These are phyloP conservation scores for Phenganax marumi DNA, from an alignment of 92 coral and sea anemone species.

Conservation along the genomic window DNA sequence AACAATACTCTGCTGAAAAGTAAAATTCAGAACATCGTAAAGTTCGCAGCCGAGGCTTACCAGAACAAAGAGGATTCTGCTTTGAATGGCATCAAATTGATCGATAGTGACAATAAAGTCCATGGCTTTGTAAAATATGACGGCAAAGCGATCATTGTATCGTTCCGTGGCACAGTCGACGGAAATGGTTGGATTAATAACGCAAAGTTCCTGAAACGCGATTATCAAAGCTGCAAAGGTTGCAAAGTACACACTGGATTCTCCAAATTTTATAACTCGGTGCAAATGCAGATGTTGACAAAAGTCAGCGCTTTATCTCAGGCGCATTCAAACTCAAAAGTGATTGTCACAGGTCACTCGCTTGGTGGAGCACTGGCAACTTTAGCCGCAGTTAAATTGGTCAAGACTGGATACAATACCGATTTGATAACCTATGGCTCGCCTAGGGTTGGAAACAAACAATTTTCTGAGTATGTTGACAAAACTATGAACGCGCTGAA, in stretches of 20 bases:
- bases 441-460: too few species aligned
- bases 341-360: conserved; percentile 12
- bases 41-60: conserved; percentile 13
- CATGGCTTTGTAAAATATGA: not conserved
- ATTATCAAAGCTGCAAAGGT: conserved; percentile 7
- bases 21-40: not conserved
- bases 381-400: conserved; percentile 6
- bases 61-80: not conserved
- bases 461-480: too few species aligned
- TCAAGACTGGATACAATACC: not conserved
- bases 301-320: conserved; percentile 9
- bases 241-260: conserved; percentile 14
- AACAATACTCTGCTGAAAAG: not conserved
- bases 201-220: conserved; percentile 4
- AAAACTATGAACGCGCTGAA: too few species aligned
- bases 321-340: not conserved
- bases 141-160: not conserved
- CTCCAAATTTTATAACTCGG: not conserved
- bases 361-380: conserved; percentile 18
- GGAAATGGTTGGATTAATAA: not conserved
- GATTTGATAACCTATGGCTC: conserved; percentile 19
- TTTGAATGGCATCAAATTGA: not conserved
- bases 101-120: not conserved
- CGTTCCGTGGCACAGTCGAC: conserved; percentile 16
- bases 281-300: not conserved